Conservation (phyloP, 2,888 invertebrate genomes). For the Acanthopleura granulata region DNA sequence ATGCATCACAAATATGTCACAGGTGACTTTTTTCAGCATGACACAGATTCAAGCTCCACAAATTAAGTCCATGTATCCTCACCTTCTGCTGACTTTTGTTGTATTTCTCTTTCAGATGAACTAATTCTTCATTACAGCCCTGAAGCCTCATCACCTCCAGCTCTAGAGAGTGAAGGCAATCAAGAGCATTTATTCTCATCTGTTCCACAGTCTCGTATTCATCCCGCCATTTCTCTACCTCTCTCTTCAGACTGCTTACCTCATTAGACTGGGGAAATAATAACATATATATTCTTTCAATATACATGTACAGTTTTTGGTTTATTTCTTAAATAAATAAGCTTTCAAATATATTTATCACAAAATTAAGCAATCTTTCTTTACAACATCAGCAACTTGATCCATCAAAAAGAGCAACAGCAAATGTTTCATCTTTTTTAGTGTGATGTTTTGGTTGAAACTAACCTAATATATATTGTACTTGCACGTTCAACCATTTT, state of each 20-base stretch:
- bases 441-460: no score
- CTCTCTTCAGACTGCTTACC: conserved; percentile 43
- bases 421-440: no score
- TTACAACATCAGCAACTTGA: no score
- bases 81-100: conserved; percentile 55
- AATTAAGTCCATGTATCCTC: conserved; percentile 5
- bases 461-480: no score
- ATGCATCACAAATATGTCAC: no score
- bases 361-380: no score
- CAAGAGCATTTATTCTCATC: conserved; percentile 56
- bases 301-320: no score
- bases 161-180: conserved; percentile 50
- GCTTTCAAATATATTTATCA: no score
- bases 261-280: conserved; percentile 44
- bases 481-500: no score
- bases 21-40: neutral
- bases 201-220: conserved; percentile 52
- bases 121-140: conserved; percentile 46
- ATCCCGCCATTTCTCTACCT: conserved; percentile 48
- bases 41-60: neutral
- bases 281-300: neutral
- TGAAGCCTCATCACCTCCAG: conserved; percentile 49
- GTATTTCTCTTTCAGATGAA: conserved; percentile 49
- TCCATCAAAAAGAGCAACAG: no score
- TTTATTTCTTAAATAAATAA: no score